Evolutionary conservation across 2,888 invertebrate genomes (phyloP).

Genomic region (Philopedon plagiatum): DNA sequence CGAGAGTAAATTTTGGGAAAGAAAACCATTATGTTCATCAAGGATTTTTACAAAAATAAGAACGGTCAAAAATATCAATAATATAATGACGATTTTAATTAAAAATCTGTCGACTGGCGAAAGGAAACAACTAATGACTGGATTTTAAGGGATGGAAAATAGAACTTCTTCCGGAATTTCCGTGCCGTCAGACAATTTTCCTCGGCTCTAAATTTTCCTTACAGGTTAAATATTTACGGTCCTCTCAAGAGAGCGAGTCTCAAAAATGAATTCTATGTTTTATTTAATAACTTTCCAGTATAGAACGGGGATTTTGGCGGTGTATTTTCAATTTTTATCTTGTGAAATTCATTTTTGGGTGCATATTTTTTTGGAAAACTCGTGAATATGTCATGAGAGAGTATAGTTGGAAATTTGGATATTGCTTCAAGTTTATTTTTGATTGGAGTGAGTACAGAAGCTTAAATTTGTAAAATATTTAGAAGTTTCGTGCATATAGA

Average conservation of each 20-base stretch:
- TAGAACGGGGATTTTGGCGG: not conserved
- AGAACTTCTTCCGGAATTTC: conserved; percentile 2
- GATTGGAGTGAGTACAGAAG: not conserved
- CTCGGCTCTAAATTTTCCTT: not conserved
- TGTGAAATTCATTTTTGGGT: not conserved
- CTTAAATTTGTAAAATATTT: not conserved
- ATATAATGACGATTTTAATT: no score
- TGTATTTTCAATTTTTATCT: not conserved
- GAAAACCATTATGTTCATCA: no score
- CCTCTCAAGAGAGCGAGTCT: not conserved
- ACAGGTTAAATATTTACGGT: conserved; percentile 10
- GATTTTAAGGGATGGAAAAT: not conserved
- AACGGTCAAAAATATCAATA: no score
- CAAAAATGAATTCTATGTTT: conserved; percentile 12
- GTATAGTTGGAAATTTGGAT: not conserved
- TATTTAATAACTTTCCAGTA: not conserved
- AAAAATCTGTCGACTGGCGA: not conserved
- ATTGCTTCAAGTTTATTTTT: not conserved
- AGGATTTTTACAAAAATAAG: no score
- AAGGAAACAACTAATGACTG: not conserved
- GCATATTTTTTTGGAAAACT: not conserved
- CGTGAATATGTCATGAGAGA: not conserved
- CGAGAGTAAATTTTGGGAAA: no score
- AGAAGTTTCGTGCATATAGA: not conserved
- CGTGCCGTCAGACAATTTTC: conserved; percentile 2